Base-by-base conservation (phyloP, 2,797 vertebrate genomes). In the Ptychobarbus kaznakovi region DNA sequence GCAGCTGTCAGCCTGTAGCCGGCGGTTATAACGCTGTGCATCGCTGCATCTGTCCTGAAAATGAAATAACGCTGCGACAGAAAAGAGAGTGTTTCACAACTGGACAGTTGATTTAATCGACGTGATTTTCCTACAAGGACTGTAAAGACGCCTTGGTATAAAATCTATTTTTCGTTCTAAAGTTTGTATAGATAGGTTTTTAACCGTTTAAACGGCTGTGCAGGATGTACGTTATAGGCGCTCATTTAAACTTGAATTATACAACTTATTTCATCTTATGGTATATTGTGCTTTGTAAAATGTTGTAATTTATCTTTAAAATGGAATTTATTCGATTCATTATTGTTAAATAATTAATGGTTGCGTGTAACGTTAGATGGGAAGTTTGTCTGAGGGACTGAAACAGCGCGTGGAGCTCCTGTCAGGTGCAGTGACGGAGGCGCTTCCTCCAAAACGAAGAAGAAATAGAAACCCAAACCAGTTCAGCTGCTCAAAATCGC, bases 401-500 rank as follows among this genome's bases (percentile, higher is more conserved):
- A 28, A 44, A 25, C 51, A 35, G 18, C 46, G 77, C 44, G 3
- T 28, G 13, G 7, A 40, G 58, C 25, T 84, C 18, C 16, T 22
- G 32, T 11, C 44, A 83, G 73, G 82, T 77, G 74, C 38, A 58
- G 16, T 78, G 49, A 40, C 42, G 68, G 20, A 72, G 69, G 77
- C 22, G 18, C 75, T 84, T 70, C 18, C 44, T 68, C 25, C 18
- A 15, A 80, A 25, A 51, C 56, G 74, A 65, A 32, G 4, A 74
- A 74, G 32, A 66, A 66, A 73, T 56, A 51, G 9, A 38, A 42
- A 70, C 44, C 70, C 32, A 53, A 94, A 94, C 94, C 93, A 89
- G 93, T 94, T 94, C 84, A 87, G 89, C 93, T 82, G 87, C 93
- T 93, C 44, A 77, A 58, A 75, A 4, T 25, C 35, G n/a, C 10